These are phyloP conservation scores for Heliangelus exortis DNA, from an alignment of 2,797 vertebrate genomes.

Conservation along the genomic window DNA sequence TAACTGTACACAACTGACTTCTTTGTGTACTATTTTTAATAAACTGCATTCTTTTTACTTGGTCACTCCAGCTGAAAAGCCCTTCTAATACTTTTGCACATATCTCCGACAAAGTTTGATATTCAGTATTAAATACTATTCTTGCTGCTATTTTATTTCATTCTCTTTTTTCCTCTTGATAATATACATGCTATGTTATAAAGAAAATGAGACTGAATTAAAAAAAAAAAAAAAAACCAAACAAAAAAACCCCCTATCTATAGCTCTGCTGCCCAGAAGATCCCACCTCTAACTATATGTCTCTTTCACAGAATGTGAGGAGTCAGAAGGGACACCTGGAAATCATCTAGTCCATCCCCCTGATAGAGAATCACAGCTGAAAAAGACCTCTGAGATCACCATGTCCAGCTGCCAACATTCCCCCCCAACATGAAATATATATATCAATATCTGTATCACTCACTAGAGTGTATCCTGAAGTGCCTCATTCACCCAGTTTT, in stretches of 20 bases:
- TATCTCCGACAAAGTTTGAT: background rate
- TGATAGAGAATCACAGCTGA: too few species aligned
- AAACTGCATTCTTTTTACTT: background rate
- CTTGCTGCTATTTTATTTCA: background rate
- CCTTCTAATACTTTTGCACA: background rate
- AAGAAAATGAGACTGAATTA: background rate
- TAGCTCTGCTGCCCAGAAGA: background rate
- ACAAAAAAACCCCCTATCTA: too few species aligned
- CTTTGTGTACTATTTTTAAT: background rate
- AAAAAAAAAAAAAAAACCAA: background rate
- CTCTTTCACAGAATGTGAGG: background rate
- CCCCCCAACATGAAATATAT: too few species aligned
- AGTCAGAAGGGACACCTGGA: too few species aligned
- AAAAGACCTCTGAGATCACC: too few species aligned
- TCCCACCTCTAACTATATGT: background rate
- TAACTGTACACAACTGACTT: background rate
- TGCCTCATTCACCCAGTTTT: too few species aligned
- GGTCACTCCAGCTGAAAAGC: background rate
- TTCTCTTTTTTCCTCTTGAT: background rate
- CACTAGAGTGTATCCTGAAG: too few species aligned
- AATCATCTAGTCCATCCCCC: too few species aligned
- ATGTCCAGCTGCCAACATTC: too few species aligned
- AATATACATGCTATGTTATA: background rate
- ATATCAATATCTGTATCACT: too few species aligned
- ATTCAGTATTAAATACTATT: background rate